Percentiles rank a stretch among this genome's conserved stretches.
Evolutionary conservation across 2,888 invertebrate species (phyloP).

Genomic region (Bellardia pandia): DNA sequence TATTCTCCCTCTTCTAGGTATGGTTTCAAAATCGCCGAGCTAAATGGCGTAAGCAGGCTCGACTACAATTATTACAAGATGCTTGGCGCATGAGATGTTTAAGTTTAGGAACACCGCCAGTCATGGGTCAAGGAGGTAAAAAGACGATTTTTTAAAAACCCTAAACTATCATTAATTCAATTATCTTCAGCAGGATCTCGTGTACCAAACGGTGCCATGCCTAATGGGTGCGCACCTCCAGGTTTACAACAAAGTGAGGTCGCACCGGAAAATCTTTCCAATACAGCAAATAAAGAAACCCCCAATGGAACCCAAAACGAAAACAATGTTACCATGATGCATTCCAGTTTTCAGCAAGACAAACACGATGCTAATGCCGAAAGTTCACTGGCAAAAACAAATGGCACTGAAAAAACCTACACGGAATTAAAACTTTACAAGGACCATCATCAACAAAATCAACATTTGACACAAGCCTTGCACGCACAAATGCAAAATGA

Average conservation of each 20-base stretch:
- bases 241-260: slow-evolving; percentile 70
- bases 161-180: neutral
- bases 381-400: slow-evolving; percentile 71
- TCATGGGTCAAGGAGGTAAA: slow-evolving; percentile 85
- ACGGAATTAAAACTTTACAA: slow-evolving; percentile 83
- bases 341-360: slow-evolving; percentile 82
- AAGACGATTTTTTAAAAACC: neutral
- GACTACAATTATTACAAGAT: slow-evolving; percentile 93
- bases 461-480: slow-evolving; percentile 67
- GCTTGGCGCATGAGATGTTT: slow-evolving; percentile 96
- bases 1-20: slow-evolving; percentile 86
- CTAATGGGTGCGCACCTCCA: slow-evolving; percentile 72
- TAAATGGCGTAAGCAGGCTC: slow-evolving; percentile 95
- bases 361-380: slow-evolving; percentile 70
- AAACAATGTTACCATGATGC: slow-evolving; percentile 83
- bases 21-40: slow-evolving; percentile 97
- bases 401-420: slow-evolving; percentile 81
- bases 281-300: slow-evolving; percentile 75
- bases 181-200: slow-evolving; percentile 72
- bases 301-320: slow-evolving; percentile 72
- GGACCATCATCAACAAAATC: slow-evolving; percentile 75
- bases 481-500: slow-evolving; percentile 71
- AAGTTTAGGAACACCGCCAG: slow-evolving; percentile 88
- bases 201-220: slow-evolving; percentile 58
- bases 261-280: slow-evolving; percentile 81